Conservation (phyloP, 2,113 vertebrate species). For the Esox niger region DNA sequence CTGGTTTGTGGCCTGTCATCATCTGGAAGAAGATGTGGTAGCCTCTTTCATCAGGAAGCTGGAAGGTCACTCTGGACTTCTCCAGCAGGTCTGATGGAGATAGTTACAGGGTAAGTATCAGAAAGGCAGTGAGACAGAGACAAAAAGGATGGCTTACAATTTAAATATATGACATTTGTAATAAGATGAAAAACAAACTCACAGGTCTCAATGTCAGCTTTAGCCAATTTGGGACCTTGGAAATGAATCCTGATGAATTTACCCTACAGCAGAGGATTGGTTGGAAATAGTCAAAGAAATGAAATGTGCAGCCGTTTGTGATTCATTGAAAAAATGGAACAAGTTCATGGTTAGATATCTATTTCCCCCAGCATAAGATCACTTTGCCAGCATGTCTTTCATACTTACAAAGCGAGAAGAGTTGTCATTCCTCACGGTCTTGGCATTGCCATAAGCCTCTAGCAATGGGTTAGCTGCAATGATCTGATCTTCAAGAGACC, state of each 20-base stretch:
- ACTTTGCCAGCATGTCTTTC: background rate
- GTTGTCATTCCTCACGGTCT: constrained; percentile 64
- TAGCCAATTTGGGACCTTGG: constrained; percentile 43
- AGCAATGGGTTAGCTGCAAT: constrained; percentile 56
- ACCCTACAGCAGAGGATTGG: background rate
- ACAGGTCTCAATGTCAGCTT: too few species aligned
- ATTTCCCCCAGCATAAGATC: background rate
- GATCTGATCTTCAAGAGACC: constrained; percentile 58
- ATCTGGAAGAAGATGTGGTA: constrained; percentile 54
- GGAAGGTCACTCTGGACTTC: constrained; percentile 48
- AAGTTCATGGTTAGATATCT: background rate
- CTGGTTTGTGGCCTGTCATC: constrained; percentile 50
- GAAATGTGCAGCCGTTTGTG: too few species aligned
- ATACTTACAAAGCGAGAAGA: constrained; percentile 60
- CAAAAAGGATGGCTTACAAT: too few species aligned
- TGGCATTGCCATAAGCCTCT: constrained; percentile 59
- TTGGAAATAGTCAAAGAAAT: too few species aligned
- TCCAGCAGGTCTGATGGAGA: constrained; percentile 36
- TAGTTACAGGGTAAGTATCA: background rate
- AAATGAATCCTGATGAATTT: constrained; percentile 79
- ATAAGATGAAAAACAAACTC: too few species aligned
- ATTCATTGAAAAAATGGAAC: too few species aligned
- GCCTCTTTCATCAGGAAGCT: constrained; percentile 48
- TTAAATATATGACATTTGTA: too few species aligned
- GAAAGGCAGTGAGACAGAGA: background rate